Evolutionary conservation across 2,113 vertebrate genomes (phyloP).

Genomic region (Pandion haliaetus): DNA sequence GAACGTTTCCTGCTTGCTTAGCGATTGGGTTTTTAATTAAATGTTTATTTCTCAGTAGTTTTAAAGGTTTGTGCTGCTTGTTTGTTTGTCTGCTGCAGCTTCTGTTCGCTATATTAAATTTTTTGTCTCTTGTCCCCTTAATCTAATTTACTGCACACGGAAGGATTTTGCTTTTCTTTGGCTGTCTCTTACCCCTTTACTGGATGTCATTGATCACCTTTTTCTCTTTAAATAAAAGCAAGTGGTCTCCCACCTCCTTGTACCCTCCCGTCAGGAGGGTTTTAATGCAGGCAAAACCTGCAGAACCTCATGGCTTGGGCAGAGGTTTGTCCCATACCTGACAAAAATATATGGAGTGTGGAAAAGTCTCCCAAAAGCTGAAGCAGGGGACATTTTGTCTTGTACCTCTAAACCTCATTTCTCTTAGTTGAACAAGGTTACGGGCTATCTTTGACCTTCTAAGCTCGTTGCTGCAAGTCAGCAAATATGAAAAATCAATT

Average conservation of each 20-base stretch:
- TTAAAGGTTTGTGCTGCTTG: neutral
- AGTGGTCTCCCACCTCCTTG: neutral
- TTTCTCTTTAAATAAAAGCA: neutral
- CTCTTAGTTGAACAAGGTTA: neutral
- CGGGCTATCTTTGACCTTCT: neutral
- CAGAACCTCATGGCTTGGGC: neutral
- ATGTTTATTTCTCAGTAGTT: neutral
- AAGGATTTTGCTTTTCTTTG: neutral
- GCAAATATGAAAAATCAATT: neutral
- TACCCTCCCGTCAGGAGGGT: accelerated
- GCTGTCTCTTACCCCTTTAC: neutral
- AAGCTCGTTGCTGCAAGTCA: neutral
- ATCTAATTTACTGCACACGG: neutral
- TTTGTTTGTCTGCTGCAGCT: neutral
- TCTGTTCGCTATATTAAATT: neutral
- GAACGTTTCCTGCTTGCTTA: neutral
- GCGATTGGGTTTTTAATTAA: neutral
- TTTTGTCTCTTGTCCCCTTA: neutral
- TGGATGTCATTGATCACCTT: neutral
- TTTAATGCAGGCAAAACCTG: neutral
- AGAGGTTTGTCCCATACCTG: neutral
- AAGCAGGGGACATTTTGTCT: accelerated
- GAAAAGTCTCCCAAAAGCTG: neutral
- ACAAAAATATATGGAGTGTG: accelerated
- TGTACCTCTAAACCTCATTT: neutral